Evolutionary conservation across 30 jellyfish, hydroid and myxozoan species (phyloP).

Genomic region (Cassiopea xamachana): DNA sequence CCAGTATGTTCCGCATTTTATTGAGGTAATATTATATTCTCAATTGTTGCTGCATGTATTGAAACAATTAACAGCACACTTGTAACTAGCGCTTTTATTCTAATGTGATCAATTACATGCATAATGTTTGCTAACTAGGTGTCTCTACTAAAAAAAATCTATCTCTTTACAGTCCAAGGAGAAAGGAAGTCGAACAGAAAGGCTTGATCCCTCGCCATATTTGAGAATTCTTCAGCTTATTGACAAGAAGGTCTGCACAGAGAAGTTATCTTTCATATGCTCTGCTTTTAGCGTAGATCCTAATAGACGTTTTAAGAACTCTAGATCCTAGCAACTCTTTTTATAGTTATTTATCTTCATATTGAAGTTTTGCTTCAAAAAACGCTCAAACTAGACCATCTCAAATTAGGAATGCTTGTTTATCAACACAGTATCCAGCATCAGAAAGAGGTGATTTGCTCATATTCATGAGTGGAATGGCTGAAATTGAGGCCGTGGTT

Average conservation of each 20-base stretch:
- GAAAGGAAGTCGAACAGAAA: constrained; percentile 71
- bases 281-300: no score
- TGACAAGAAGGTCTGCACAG: constrained; percentile 82
- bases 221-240: constrained; percentile 91
- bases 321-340: no score
- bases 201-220: constrained; percentile 96
- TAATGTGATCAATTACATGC: no score
- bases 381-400: neutral
- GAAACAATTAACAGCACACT: no score
- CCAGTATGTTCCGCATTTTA: constrained; percentile 91
- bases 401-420: neutral
- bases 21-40: constrained; percentile 60
- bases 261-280: no score
- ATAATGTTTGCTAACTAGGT: no score
- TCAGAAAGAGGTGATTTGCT: constrained; percentile 95
- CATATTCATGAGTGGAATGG: constrained; percentile 96
- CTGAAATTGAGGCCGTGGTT: constrained; percentile 92
- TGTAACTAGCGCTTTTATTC: neutral
- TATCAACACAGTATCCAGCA: constrained; percentile 79
- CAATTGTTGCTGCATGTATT: neutral
- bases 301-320: no score
- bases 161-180: constrained; percentile 66
- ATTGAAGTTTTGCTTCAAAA: neutral
- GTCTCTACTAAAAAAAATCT: no score
- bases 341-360: no score